A percentile compares a stretch with the other conserved stretches of the same genome.
These are phyloP conservation scores for Drosophila busckii DNA, from an alignment of 1,140 invertebrate species.

Conservation along the genomic window DNA sequence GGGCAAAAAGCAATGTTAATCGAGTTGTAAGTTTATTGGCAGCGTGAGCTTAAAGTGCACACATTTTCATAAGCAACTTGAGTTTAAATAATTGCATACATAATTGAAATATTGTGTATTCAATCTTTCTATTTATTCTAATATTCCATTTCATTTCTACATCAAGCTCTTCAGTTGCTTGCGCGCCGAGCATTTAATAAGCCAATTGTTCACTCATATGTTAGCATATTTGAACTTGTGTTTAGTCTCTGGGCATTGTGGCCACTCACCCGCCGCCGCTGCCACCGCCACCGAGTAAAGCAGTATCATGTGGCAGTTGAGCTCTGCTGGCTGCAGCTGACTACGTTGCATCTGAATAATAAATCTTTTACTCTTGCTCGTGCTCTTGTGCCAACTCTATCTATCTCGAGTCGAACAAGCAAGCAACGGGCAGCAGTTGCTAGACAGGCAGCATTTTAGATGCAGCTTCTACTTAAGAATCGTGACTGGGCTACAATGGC, in stretches of 20 bases:
- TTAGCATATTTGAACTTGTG: conserved; percentile 3
- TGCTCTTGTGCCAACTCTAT: not conserved
- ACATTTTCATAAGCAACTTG: conserved; percentile 8
- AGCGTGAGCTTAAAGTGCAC: not conserved
- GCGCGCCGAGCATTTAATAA: not conserved
- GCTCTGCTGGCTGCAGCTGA: not conserved
- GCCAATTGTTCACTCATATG: conserved; percentile 6
- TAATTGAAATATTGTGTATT: not conserved
- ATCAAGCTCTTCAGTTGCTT: not conserved
- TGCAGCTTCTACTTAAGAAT: conserved; percentile 57
- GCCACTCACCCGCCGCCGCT: too few relatives aligned
- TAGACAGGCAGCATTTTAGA: conserved; percentile 44
- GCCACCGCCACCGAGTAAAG: too few relatives aligned
- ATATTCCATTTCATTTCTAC: conserved; percentile 2
- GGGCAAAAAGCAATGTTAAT: conserved; percentile 13
- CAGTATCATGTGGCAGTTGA: conserved; percentile 26
- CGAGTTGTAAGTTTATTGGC: conserved; percentile 4
- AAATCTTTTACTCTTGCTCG: conserved; percentile 30
- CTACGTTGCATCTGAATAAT: conserved; percentile 43
- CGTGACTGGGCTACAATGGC: conserved; percentile 55
- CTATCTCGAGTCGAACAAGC: conserved; percentile 24
- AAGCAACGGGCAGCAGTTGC: conserved; percentile 27
- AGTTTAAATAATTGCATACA: conserved; percentile 16
- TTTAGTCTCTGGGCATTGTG: not conserved
- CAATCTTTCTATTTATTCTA: conserved; percentile 3